phyloP scores from a whole-genome alignment of 2,113 vertebrate species.

The Picathartes gymnocephalus region DNA sequence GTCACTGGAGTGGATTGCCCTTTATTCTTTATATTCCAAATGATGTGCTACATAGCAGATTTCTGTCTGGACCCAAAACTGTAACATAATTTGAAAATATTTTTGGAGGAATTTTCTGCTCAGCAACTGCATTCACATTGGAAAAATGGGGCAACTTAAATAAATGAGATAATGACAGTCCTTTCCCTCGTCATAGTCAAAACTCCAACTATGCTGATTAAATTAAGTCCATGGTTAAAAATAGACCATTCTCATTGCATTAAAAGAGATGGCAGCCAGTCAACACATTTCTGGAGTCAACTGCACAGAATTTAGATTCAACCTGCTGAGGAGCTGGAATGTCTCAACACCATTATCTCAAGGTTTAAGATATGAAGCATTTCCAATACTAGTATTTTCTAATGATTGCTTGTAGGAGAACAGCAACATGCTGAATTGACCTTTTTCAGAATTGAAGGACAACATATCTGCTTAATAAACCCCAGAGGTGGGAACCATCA shows the following conservation, averaged over 20 bases:
- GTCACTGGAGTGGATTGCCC: background rate
- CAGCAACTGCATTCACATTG: background rate
- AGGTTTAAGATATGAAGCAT: background rate
- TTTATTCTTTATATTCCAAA: background rate
- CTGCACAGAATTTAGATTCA: background rate
- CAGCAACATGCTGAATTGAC: background rate
- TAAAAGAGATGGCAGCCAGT: background rate
- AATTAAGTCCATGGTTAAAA: conserved; percentile 23
- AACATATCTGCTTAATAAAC: conserved; percentile 45
- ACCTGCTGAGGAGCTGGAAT: background rate
- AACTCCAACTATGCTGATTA: background rate
- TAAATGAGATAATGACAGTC: background rate
- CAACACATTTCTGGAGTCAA: background rate
- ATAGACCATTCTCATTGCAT: conserved; percentile 8
- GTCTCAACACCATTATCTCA: background rate
- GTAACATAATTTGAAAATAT: background rate
- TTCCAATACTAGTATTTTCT: background rate
- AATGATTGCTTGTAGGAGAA: background rate
- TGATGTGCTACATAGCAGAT: background rate
- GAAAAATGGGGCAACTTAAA: background rate
- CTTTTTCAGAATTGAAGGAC: conserved; percentile 38
- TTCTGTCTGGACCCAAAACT: background rate
- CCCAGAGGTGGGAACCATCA: conserved; percentile 8
- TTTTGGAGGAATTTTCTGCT: background rate
- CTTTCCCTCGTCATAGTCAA: background rate